Evolutionary conservation across 2,888 invertebrate genomes (phyloP).

Genomic region (Ceriagrion tenellum): DNA sequence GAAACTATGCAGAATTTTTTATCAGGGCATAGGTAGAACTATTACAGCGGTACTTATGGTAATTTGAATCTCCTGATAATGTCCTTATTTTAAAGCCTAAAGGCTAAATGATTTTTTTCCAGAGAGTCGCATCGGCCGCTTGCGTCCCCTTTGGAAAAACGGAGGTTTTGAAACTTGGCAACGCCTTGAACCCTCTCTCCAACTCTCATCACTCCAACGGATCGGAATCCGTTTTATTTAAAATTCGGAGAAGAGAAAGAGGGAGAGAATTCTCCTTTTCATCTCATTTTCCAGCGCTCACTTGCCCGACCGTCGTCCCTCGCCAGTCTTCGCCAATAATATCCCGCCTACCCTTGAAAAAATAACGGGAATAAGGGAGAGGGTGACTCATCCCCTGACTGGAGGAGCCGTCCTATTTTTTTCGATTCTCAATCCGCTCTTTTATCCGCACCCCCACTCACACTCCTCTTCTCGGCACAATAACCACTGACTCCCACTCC

Average conservation of each 20-base stretch:
- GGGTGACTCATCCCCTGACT: not conserved
- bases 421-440: not conserved
- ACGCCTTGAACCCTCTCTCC: not conserved
- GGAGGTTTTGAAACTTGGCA: not conserved
- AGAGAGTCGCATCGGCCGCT: not conserved
- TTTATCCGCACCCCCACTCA: no score
- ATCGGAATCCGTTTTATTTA: constrained; percentile 28
- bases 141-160: not conserved
- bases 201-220: not conserved
- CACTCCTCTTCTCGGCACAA: no score
- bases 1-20: no score
- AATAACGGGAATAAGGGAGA: not conserved
- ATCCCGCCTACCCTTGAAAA: not conserved
- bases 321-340: not conserved
- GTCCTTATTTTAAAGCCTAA: not conserved
- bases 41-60: no score
- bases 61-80: not conserved
- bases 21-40: no score
- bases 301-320: no score
- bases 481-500: no score
- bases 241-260: not conserved
- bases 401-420: not conserved
- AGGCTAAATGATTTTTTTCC: not conserved
- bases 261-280: not conserved
- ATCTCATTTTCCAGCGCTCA: not conserved